Conservation (phyloP, 2,113 vertebrate species). For the Balaeniceps rex region DNA sequence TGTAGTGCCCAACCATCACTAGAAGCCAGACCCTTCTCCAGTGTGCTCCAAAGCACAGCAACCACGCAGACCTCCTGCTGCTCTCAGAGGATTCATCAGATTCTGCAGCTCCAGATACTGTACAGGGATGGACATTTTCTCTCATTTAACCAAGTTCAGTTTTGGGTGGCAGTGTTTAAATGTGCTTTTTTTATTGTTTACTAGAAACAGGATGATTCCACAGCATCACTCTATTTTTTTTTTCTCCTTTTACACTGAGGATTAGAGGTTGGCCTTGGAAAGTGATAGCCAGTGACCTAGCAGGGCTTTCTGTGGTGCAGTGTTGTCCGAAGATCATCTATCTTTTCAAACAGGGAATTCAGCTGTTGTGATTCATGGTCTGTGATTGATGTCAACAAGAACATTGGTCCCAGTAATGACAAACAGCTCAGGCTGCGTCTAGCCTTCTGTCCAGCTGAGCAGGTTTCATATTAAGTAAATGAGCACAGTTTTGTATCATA, state of each 20-base stretch:
- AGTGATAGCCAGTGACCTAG: neutral
- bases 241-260: neutral
- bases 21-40: neutral
- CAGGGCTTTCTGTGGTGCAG: neutral
- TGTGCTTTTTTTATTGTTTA: neutral
- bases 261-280: neutral
- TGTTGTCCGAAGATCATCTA: neutral
- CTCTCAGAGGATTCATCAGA: neutral
- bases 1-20: neutral
- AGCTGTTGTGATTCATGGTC: neutral
- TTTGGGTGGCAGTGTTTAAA: neutral
- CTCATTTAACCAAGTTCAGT: neutral
- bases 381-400: slow-evolving; percentile 21
- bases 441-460: neutral
- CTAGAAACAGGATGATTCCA: neutral
- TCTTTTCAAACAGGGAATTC: neutral
- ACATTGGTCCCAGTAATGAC: neutral
- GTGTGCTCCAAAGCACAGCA: neutral
- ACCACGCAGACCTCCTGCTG: neutral
- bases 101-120: neutral
- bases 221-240: neutral
- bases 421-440: neutral
- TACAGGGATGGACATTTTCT: neutral
- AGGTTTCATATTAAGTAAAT: neutral
- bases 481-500: neutral